phyloP scores from a whole-genome alignment of 2,113 vertebrate genomes.

The Phodopus roborovskii region DNA sequence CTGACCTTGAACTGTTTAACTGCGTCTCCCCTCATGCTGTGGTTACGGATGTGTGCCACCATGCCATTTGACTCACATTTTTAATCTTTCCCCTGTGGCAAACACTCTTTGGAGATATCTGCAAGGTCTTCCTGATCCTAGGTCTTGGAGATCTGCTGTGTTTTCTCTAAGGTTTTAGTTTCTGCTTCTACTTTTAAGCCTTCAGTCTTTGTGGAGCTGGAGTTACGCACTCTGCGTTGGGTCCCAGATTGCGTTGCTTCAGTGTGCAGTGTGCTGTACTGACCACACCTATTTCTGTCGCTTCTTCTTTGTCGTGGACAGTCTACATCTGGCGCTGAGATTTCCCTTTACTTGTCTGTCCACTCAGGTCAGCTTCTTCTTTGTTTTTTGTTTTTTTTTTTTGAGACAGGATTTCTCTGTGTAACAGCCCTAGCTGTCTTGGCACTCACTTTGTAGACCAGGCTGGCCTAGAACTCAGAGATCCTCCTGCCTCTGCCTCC shows the following conservation, averaged over 20 bases:
- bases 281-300: not conserved
- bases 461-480: too few species aligned
- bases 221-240: not conserved
- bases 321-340: not conserved
- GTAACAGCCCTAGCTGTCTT: too few species aligned
- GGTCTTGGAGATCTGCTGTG: not conserved
- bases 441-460: too few species aligned
- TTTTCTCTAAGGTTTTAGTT: not conserved
- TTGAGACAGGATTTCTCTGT: too few species aligned
- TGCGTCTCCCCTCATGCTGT: not conserved
- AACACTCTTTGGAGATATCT: not conserved
- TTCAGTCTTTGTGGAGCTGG: not conserved
- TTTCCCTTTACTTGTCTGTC: not conserved
- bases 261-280: not conserved
- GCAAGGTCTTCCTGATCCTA: not conserved
- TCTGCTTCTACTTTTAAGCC: not conserved
- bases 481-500: too few species aligned
- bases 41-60: not conserved
- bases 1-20: not conserved
- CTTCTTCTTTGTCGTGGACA: not conserved
- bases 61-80: not conserved
- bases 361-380: not conserved
- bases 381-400: not conserved
- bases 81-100: not conserved
- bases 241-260: not conserved